Percentiles rank a stretch among this genome's conserved stretches.
These are phyloP conservation scores for Scaptomyza tumidula DNA, from an alignment of 2,888 invertebrate genomes.

Conservation along the genomic window DNA sequence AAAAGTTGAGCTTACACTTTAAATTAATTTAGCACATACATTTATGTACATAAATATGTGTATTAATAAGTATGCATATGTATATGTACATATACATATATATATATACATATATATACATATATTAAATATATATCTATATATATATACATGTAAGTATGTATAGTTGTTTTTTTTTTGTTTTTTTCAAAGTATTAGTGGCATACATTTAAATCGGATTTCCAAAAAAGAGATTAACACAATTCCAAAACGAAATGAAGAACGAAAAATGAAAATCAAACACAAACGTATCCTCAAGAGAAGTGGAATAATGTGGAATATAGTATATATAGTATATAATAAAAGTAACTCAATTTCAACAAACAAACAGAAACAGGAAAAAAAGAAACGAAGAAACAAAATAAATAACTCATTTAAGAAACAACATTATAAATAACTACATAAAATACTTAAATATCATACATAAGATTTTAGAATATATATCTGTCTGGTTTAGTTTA, in stretches of 20 bases:
- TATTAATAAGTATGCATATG: conserved; percentile 55
- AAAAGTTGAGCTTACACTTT: conserved; percentile 47
- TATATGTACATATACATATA: background rate
- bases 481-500: conserved; percentile 50
- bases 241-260: conserved; percentile 7
- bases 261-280: conserved; percentile 5
- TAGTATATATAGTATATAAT: conserved; percentile 10
- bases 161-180: conserved; percentile 22
- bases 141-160: conserved; percentile 29
- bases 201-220: conserved; percentile 74
- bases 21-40: conserved; percentile 69
- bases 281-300: conserved; percentile 22
- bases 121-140: too few species aligned
- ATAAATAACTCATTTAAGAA: background rate
- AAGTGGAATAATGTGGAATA: conserved; percentile 43
- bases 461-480: conserved; percentile 1
- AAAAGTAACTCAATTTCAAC: conserved; percentile 38
- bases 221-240: conserved; percentile 18
- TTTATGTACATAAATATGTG: conserved; percentile 66
- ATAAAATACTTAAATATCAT: conserved; percentile 47
- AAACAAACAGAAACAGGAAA: conserved; percentile 17
- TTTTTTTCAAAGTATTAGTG: conserved; percentile 75
- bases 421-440: conserved; percentile 29
- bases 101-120: background rate
- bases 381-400: conserved; percentile 3